Evolutionary conservation across 2,113 vertebrate genomes (phyloP).

Genomic region (Mixornis gularis): DNA sequence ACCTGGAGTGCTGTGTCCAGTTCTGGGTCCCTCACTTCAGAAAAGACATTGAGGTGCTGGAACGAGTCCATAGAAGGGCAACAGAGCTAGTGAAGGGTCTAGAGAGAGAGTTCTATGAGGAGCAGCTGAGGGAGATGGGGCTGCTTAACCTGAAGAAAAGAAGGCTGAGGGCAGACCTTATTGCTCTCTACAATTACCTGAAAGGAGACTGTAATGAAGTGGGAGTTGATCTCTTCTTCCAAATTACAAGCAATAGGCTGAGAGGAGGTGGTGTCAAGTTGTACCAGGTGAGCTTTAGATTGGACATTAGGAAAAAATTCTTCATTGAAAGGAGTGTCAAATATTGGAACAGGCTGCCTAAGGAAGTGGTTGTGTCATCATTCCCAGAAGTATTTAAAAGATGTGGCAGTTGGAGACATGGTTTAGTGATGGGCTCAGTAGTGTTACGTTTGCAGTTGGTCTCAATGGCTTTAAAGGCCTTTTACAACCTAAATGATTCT

Average conservation of each 20-base stretch:
- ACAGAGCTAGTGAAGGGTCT: accelerated
- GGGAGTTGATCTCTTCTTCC: neutral
- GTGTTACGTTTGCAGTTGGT: neutral
- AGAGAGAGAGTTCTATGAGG: neutral
- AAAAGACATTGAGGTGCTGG: neutral
- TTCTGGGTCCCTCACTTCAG: neutral
- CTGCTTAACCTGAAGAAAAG: neutral
- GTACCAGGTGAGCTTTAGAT: neutral
- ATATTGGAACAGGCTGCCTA: neutral
- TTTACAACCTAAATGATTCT: neutral
- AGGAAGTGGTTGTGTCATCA: neutral
- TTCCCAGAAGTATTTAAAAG: neutral
- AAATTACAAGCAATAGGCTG: neutral
- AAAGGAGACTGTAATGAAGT: neutral
- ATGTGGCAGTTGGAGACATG: neutral
- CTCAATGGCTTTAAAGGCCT: neutral
- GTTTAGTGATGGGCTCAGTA: neutral
- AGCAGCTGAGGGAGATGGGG: neutral
- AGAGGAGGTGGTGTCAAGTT: neutral
- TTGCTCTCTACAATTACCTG: neutral
- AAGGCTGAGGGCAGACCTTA: neutral
- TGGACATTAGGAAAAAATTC: neutral
- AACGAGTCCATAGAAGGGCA: accelerated
- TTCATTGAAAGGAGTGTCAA: neutral
- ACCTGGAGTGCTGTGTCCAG: neutral